Percentiles rank a stretch among this genome's conserved stretches.
phyloP scores from a whole-genome alignment of 1,140 invertebrate species.

The Chironomus striatipennis region DNA sequence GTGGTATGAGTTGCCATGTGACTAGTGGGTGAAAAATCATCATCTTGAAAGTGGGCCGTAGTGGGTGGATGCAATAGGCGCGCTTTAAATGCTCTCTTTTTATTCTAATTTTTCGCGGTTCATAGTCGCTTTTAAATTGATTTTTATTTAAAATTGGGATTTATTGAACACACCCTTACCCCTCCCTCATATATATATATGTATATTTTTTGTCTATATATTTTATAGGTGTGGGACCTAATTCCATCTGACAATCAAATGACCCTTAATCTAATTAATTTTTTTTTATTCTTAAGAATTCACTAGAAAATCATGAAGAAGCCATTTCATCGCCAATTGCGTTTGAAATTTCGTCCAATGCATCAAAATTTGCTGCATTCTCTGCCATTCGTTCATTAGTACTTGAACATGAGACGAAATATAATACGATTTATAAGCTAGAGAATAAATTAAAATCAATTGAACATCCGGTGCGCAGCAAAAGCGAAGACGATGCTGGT shows the following conservation, averaged over 20 bases:
- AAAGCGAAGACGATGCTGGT: conserved; percentile 24
- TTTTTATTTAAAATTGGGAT: no score
- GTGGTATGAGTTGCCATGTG: conserved; percentile 6
- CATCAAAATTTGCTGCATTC: conserved; percentile 40
- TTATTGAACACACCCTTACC: no score
- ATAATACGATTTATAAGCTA: conserved; percentile 33
- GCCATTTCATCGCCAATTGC: background rate
- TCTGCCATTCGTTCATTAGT: conserved; percentile 38
- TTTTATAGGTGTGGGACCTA: background rate
- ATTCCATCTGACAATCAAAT: background rate
- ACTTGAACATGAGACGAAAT: conserved; percentile 37
- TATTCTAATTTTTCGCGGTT: no score
- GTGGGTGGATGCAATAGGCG: background rate
- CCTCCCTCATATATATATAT: no score
- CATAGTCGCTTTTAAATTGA: no score
- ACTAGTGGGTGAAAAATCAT: background rate
- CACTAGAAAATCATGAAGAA: background rate
- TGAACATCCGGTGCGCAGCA: conserved; percentile 9
- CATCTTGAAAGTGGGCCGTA: background rate
- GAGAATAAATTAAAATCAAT: conserved; percentile 16
- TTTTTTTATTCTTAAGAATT: background rate
- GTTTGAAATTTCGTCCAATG: conserved; percentile 38
- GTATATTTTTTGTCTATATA: no score
- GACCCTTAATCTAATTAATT: no score
- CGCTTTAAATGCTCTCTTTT: background rate